Evolutionary conservation across 1,140 invertebrate species (phyloP).

Genomic region (Halesus radiatus): DNA sequence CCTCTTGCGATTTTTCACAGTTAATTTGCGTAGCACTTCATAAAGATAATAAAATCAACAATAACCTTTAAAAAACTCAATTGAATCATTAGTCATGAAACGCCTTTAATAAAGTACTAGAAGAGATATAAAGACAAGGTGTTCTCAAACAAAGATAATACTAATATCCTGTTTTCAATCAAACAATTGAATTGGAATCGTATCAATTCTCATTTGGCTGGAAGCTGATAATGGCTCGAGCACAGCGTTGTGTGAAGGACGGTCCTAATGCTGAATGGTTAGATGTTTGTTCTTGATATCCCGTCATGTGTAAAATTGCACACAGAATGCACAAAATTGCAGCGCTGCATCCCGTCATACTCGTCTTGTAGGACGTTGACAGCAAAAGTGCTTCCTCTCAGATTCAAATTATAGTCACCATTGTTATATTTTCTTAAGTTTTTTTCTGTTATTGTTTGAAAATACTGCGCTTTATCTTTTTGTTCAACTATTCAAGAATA

Average conservation of each 20-base stretch:
- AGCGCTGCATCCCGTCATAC: constrained; percentile 46
- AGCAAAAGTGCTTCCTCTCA: constrained; percentile 46
- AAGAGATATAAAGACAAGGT: background rate
- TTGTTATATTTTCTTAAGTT: background rate
- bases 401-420: background rate
- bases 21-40: too few species aligned
- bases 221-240: background rate
- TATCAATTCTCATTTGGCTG: constrained; percentile 6
- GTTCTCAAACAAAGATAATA: constrained; percentile 22
- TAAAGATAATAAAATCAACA: too few species aligned
- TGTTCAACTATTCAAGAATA: too few species aligned
- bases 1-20: too few species aligned
- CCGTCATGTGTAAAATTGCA: constrained; percentile 53
- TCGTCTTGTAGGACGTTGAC: constrained; percentile 43
- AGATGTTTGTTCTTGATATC: constrained; percentile 49
- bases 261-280: background rate
- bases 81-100: too few species aligned
- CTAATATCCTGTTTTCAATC: constrained; percentile 16
- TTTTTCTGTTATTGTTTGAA: too few species aligned
- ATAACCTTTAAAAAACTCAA: too few species aligned
- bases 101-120: too few species aligned
- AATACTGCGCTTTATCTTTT: too few species aligned
- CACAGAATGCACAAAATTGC: constrained; percentile 50
- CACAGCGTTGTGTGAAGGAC: constrained; percentile 32
- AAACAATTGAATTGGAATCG: constrained; percentile 42